Base-by-base conservation (phyloP, 2,888 invertebrate species). In the Idaea dimidiata region DNA sequence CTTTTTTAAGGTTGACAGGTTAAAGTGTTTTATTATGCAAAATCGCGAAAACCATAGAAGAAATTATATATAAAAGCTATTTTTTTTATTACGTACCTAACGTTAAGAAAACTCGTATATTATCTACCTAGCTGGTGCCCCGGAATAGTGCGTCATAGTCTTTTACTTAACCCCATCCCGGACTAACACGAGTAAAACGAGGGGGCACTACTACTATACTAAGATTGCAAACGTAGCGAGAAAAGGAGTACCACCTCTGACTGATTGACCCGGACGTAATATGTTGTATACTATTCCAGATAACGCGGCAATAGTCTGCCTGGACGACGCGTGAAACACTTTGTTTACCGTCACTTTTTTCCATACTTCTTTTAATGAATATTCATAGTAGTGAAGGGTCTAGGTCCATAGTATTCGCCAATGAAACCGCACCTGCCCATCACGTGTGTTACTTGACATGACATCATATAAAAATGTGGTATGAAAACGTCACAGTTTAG, bases 211-310 rank as follows among this genome's bases (percentile, higher is more conserved):
- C 43, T 43, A 43, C 8, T 33, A 33, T 8, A 43, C 0, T 43
- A 4, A 14, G 43, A 43, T 43, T 10, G 43, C 43, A 43, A 43
- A 43, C 14, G 14, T 43, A 43, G 43, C 43, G 43, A 43, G 43
- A 43, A 43, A 8, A 43, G 14, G 43, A 43, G 43, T 43, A 43
- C 43, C 43, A 43, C 43, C 43, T 43, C 43, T 43, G 43, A 43
- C 43, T 43, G 43, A 43, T 43, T 43, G 43, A 43, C 43, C 43
- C 43, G 43, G 43, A 43, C 43, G 43, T 43, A 43, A 43, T 43
- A 43, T 43, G 14, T 10, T 32, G 10, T 43, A 24, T 24, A 24
- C 24, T 24, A 24, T 43, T 43, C 10, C 10, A 43, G 43, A 43
- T 43, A 43, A 43, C 43, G 43, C 43, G 43, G 43, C n/a, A n/a